phyloP scores from a whole-genome alignment of 2,113 vertebrate genomes.

The Etheostoma spectabile region DNA sequence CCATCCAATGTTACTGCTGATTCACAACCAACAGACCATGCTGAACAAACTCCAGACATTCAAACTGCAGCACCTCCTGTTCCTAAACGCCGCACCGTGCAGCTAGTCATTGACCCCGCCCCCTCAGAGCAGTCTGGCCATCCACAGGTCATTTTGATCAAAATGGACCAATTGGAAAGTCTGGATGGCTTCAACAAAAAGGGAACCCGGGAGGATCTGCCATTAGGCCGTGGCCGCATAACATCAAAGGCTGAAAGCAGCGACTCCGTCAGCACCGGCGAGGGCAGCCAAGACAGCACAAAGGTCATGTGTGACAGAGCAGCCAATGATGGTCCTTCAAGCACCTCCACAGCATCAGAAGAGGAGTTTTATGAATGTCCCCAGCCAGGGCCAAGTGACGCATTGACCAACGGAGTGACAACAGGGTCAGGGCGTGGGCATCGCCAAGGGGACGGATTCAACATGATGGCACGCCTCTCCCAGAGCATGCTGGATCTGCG shows the following conservation, averaged over 20 bases:
- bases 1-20: conserved; percentile 18
- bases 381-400: conserved; percentile 35
- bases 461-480: conserved; percentile 85
- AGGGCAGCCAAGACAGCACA: conserved; percentile 77
- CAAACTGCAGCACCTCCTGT: conserved; percentile 74
- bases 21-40: conserved; percentile 29
- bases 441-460: conserved; percentile 72
- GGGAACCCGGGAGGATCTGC: not conserved
- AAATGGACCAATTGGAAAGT: conserved; percentile 55
- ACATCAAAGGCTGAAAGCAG: conserved; percentile 7
- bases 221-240: not conserved
- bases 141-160: conserved; percentile 73
- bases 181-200: not conserved
- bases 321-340: conserved; percentile 76
- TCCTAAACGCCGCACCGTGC: conserved; percentile 91
- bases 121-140: conserved; percentile 37
- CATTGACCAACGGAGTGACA: conserved; percentile 63
- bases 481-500: conserved; percentile 86
- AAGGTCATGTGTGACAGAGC: conserved; percentile 73
- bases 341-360: conserved; percentile 88
- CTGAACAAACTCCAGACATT: conserved; percentile 24
- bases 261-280: conserved; percentile 58
- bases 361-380: conserved; percentile 89
- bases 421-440: conserved; percentile 63
- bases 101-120: conserved; percentile 73